These are phyloP conservation scores for Ormyrus pomaceus DNA, from an alignment of 2,888 invertebrate genomes.

Conservation along the genomic window DNA sequence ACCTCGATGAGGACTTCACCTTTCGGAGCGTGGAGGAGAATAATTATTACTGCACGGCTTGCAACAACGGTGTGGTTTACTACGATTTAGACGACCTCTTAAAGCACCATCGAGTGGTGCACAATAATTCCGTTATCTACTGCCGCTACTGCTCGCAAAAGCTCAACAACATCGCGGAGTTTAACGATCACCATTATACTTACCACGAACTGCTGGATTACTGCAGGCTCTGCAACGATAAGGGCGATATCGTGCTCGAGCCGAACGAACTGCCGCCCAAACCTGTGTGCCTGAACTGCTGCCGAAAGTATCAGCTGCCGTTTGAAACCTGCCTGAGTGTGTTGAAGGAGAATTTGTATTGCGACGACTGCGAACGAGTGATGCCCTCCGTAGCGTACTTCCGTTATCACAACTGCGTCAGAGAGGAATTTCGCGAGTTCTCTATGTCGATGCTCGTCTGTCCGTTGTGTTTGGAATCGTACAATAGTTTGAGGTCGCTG, in stretches of 20 bases:
- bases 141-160: slow-evolving; percentile 45
- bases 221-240: slow-evolving; percentile 36
- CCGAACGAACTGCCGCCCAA: slow-evolving; percentile 7
- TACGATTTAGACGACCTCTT: slow-evolving; percentile 47
- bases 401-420: slow-evolving; percentile 34
- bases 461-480: slow-evolving; percentile 34
- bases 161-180: slow-evolving; percentile 34
- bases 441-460: slow-evolving; percentile 28
- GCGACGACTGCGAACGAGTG: slow-evolving; percentile 40
- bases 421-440: not conserved
- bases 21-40: slow-evolving; percentile 32
- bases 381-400: slow-evolving; percentile 39
- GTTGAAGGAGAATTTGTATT: slow-evolving; percentile 45
- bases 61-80: slow-evolving; percentile 36
- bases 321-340: slow-evolving; percentile 31
- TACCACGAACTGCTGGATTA: slow-evolving; percentile 41
- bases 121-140: slow-evolving; percentile 28
- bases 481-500: slow-evolving; percentile 38
- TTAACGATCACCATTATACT: slow-evolving; percentile 37
- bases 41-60: slow-evolving; percentile 36
- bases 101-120: slow-evolving; percentile 43
- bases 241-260: not conserved
- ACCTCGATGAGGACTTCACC: slow-evolving; percentile 31
- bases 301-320: slow-evolving; percentile 10
- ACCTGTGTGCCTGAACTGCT: slow-evolving; percentile 40